A percentile compares a stretch with the other conserved stretches of the same genome.
Conservation (phyloP, 2,888 invertebrate genomes). For the Ophion obscuratus region DNA sequence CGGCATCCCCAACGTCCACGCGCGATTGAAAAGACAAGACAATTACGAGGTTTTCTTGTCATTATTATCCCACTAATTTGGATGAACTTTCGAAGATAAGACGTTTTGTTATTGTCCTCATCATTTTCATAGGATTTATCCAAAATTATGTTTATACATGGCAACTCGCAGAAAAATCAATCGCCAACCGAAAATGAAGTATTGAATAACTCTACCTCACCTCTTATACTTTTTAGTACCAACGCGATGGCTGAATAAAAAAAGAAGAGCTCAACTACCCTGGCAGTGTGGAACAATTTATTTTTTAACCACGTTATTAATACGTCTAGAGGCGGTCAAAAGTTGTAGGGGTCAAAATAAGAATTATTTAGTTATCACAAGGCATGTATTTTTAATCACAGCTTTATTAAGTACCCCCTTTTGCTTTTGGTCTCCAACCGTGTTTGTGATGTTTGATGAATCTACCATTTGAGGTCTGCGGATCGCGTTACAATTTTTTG, state of each 20-base stretch:
- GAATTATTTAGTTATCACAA: neutral
- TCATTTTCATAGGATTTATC: too few relatives aligned
- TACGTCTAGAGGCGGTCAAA: neutral
- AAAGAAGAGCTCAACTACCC: neutral
- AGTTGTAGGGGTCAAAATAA: conserved; percentile 1
- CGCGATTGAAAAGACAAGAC: too few relatives aligned
- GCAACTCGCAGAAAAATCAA: neutral
- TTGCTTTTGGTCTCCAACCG: neutral
- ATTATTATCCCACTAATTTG: too few relatives aligned
- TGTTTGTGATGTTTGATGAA: conserved; percentile 6
- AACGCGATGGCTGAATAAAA: conserved; percentile 7
- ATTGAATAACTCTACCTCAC: neutral
- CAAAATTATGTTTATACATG: too few relatives aligned
- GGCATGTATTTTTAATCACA: neutral
- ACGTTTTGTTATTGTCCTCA: too few relatives aligned
- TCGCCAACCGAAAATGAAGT: neutral
- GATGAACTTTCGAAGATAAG: too few relatives aligned
- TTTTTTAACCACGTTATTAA: conserved; percentile 6
- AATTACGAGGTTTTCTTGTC: too few relatives aligned
- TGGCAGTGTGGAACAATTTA: neutral
- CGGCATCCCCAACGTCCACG: too few relatives aligned
- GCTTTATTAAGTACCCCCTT: neutral
- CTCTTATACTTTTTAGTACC: conserved; percentile 10
- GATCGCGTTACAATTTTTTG: neutral
- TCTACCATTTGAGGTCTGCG: neutral